Evolutionary conservation across 1,140 invertebrate species (phyloP).

Genomic region (Papilio machaon): DNA sequence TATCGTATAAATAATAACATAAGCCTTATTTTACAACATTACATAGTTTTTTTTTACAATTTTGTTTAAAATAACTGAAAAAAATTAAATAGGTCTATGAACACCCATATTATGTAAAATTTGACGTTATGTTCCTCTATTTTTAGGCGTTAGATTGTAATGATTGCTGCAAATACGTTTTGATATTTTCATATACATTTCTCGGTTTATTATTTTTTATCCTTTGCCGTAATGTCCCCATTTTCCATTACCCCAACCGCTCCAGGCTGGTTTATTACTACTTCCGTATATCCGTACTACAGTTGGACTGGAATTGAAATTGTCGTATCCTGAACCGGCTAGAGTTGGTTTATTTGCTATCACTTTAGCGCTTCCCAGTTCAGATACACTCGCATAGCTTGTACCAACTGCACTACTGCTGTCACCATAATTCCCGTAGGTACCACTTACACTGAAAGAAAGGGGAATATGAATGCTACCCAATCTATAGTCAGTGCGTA

Average conservation of each 20-base stretch:
- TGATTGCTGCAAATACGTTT: too few species aligned
- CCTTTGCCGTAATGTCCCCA: slow-evolving; percentile 78
- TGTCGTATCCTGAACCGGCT: slow-evolving; percentile 61
- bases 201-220: slow-evolving; percentile 44
- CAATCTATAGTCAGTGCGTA: slow-evolving; percentile 47
- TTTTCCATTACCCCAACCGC: slow-evolving; percentile 75
- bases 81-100: too few species aligned
- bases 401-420: slow-evolving; percentile 54
- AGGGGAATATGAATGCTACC: slow-evolving; percentile 64
- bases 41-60: too few species aligned
- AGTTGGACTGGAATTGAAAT: slow-evolving; percentile 46
- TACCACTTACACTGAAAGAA: slow-evolving; percentile 66
- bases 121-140: too few species aligned
- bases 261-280: slow-evolving; percentile 58
- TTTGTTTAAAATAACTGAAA: too few species aligned
- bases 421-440: slow-evolving; percentile 55
- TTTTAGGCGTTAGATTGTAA: too few species aligned
- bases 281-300: slow-evolving; percentile 59
- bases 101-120: too few species aligned
- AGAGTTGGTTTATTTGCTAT: slow-evolving; percentile 52
- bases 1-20: too few species aligned
- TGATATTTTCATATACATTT: neutral
- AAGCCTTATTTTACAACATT: too few species aligned
- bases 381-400: slow-evolving; percentile 56
- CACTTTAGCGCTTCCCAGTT: slow-evolving; percentile 39